Evolutionary conservation across 2,113 vertebrate species (phyloP), one percentile per base, ranked within the genome.

Genomic region (Probosciger aterrimus): DNA sequence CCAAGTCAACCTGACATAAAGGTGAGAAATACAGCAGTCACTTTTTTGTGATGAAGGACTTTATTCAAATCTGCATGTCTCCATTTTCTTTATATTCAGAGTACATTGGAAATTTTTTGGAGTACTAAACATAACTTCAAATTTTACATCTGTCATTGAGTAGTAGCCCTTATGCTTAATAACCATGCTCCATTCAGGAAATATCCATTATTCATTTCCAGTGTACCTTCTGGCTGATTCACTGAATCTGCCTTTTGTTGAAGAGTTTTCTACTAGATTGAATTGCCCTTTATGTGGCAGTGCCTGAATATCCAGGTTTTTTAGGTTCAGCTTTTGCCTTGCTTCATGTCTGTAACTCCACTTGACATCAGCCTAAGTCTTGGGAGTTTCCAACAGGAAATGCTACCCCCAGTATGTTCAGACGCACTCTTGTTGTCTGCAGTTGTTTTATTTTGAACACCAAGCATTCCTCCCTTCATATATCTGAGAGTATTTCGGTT

Each of bases 391-490:
- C 69, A 85, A 18, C 95, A 95, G 97, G 97, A 98, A 98, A 97
- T 87, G 86, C 95, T 92, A 41, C 73, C 93, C 92, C 95, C 95
- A 30, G 44, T 76, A 82, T 16, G 96, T 96, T 97, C 97, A 98
- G 95, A 96, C 97, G 90, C 87, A 85, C 94, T 96, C 92, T 76
- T 93, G 97, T 95, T 96, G 96, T 96, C 96, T 89, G 95, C 95
- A 81, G 81, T 71, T 90, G 94, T 82, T 97, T 98, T 97, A 94
- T 98, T 98, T 98, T 97, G 97, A 97, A 96, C 95, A 83, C 96
- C 92, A 76, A 97, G 94, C 97, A 85, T 91, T 96, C 68, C 81
- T 87, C 41, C 77, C 95, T 96, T 94, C 95, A 92, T 91, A 91
- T 97, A 97, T 90, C 94, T 94, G 93, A 97, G 96, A 85, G 94